These are phyloP conservation scores for Ispidina picta DNA, from an alignment of 2,797 vertebrate genomes.

Conservation along the genomic window DNA sequence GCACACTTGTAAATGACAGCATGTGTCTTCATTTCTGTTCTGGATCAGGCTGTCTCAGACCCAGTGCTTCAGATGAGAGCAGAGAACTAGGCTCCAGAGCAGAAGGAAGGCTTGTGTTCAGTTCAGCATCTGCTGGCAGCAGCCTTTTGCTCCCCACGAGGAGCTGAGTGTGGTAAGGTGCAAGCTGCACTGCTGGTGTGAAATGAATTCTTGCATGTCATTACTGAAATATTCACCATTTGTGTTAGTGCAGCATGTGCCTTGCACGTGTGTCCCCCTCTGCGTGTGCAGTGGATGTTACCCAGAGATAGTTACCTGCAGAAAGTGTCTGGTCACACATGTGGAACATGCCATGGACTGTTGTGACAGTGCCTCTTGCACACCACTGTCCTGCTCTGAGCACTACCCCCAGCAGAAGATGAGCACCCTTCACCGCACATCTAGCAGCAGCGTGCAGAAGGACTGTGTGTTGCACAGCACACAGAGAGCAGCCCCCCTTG, in stretches of 20 bases:
- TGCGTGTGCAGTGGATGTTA: not conserved
- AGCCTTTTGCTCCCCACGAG: not conserved
- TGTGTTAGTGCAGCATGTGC: not conserved
- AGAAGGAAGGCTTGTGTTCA: not conserved
- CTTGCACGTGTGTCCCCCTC: not conserved
- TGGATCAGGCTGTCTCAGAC: not conserved
- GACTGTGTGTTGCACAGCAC: fast-evolving
- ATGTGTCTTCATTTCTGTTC: not conserved
- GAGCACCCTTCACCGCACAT: not conserved
- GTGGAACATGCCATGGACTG: not conserved
- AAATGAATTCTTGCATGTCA: not conserved
- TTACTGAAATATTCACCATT: not conserved
- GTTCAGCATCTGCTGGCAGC: not conserved
- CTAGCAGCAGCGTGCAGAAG: not conserved
- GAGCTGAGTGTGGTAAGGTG: not conserved
- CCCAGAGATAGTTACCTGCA: not conserved
- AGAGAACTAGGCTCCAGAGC: not conserved
- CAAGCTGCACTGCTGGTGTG: not conserved
- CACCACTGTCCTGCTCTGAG: not conserved
- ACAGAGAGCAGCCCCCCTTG: not conserved
- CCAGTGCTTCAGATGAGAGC: not conserved
- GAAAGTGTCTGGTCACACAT: not conserved
- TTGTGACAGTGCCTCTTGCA: fast-evolving
- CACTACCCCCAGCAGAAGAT: not conserved
- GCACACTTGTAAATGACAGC: slow-evolving; percentile 27